phyloP scores from a whole-genome alignment of 2,797 vertebrate species.

The Arvicola amphibius region DNA sequence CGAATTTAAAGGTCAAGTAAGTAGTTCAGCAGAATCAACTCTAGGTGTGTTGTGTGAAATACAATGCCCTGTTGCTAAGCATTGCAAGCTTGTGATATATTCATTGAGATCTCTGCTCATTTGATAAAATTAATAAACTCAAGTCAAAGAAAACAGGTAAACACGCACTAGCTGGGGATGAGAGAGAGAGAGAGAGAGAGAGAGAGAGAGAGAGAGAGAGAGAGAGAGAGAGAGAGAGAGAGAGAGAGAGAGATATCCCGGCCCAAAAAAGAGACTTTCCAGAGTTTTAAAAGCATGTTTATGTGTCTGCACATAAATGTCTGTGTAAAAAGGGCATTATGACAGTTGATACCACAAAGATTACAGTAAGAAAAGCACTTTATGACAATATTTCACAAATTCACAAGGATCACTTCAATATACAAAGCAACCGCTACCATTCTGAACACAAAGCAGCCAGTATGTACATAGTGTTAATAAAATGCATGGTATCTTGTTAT shows the following conservation, averaged over 20 bases:
- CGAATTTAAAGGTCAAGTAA: constrained; percentile 15
- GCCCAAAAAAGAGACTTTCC: constrained; percentile 86
- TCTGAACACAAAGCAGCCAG: constrained; percentile 90
- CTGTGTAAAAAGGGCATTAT: constrained; percentile 90
- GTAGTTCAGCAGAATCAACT: constrained; percentile 22
- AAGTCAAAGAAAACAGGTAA: constrained; percentile 55
- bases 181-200: not conserved
- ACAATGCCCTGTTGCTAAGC: not conserved
- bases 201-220: not conserved
- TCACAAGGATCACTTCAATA: constrained; percentile 92
- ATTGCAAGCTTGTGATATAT: constrained; percentile 34
- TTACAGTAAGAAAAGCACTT: constrained; percentile 92
- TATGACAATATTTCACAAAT: constrained; percentile 91
- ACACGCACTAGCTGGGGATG: not conserved
- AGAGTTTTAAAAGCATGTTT: constrained; percentile 89
- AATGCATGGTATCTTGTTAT: constrained; percentile 88
- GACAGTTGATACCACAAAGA: constrained; percentile 90
- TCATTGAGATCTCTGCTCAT: constrained; percentile 38
- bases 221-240: not conserved
- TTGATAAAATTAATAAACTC: constrained; percentile 65
- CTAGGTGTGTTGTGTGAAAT: not conserved
- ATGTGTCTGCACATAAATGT: constrained; percentile 91
- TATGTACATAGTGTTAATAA: constrained; percentile 92
- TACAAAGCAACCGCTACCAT: constrained; percentile 91
- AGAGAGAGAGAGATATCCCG: constrained; percentile 24